A percentile compares a stretch with the other conserved stretches of the same genome.
phyloP scores from a whole-genome alignment of 2,113 vertebrate species.

The Alces alces region DNA sequence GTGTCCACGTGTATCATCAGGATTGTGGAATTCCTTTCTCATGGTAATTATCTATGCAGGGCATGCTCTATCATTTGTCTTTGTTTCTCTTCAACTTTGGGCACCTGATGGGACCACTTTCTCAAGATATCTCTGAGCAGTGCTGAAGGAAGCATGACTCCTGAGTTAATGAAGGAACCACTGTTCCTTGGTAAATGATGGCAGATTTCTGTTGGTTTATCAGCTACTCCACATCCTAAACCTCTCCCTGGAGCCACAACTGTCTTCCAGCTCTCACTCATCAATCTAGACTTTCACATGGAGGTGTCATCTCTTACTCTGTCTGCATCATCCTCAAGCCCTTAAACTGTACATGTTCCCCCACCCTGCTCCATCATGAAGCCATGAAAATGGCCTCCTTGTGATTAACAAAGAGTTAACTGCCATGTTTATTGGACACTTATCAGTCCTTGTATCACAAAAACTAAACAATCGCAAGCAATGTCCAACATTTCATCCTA shows the following conservation, averaged over 20 bases:
- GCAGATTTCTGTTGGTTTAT: not conserved
- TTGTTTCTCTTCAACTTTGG: not conserved
- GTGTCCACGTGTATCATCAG: not conserved
- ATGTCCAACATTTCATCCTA: not conserved
- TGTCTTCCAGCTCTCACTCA: not conserved
- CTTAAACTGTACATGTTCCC: not conserved
- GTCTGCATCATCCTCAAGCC: not conserved
- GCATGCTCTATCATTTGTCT: not conserved
- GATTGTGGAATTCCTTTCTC: not conserved
- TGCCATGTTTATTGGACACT: not conserved
- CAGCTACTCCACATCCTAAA: no score
- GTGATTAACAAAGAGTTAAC: not conserved
- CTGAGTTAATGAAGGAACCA: not conserved
- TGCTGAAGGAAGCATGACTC: no score
- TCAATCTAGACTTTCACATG: not conserved
- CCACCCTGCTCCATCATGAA: accelerated
- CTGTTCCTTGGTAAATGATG: not conserved
- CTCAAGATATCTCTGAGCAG: not conserved
- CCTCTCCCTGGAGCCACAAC: not conserved
- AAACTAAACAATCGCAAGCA: not conserved
- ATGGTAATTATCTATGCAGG: not conserved
- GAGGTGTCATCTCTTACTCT: not conserved
- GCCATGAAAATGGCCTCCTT: not conserved
- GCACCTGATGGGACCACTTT: not conserved
- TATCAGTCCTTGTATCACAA: not conserved